Evolutionary conservation across 2,797 vertebrate genomes (phyloP), one percentile per base, ranked within the genome.

Genomic region (Phoxinus dragarum): DNA sequence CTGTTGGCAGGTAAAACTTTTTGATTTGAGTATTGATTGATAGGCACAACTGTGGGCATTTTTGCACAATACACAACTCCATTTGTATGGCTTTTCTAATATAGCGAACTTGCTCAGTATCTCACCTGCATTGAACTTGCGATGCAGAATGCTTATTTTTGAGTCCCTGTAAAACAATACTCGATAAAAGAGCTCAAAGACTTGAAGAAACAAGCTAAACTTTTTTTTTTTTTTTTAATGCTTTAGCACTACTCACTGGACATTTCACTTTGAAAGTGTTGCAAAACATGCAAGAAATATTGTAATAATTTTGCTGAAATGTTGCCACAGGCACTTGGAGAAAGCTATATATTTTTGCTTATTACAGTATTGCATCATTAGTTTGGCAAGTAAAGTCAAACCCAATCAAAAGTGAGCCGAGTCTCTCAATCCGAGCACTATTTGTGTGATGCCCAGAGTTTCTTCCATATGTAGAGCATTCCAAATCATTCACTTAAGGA

Each of bases 381-480:
- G 19, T 10, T 75, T 36, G 52, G 31, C 31, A 75, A 14, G 5
- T 54, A 12, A 75, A 54, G 9, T 36, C 12, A 77, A 76, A n/a
- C 52, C 8, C 52, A 76, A 36, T 56, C 21, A 76, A 77, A n/a
- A 42, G 75, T 19, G 17, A 19, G 23, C 12, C 1, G 12, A 56
- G 74, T 27, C 23, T 78, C 38, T 78, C 23, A 61, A 78, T n/a
- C 14, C 2, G 3, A 61, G 23, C 54, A 17, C 75, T 42, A 5
- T 42, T 42, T 42, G 16, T 27, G 36, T 78, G 38, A 56, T n/a
- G 6, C 14, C 49, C 49, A 76, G 49, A 78, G 54, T 42, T 77
- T 36, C 61, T 64, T 79, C 40, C 59, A 66, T 47, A 23, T 34
- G 77, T 47, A 47, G 17, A 79, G n/a, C 27, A 47, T 66, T 76